A percentile compares a stretch with the other conserved stretches of the same genome.
Conservation (phyloP, 2,888 invertebrate species). For the Sialis lutaria region DNA sequence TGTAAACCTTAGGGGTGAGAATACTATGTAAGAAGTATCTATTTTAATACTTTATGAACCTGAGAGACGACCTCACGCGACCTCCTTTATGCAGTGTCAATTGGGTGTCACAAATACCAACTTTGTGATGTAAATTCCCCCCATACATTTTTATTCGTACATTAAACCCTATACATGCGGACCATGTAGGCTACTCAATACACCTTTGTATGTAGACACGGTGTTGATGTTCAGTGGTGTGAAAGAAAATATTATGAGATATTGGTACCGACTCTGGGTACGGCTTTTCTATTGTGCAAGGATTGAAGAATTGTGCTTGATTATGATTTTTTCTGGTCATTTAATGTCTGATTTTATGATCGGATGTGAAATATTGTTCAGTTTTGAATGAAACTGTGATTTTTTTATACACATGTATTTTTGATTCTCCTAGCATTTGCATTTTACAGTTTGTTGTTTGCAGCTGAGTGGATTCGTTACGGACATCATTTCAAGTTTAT, state of each 20-base stretch:
- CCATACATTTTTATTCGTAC: conserved; percentile 4
- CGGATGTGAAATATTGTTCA: too few species aligned
- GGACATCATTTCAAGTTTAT: too few species aligned
- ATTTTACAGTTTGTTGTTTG: too few species aligned
- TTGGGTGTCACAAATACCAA: conserved; percentile 28
- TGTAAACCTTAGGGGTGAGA: conserved; percentile 18
- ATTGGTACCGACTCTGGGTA: background rate
- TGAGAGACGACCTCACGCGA: conserved; percentile 23
- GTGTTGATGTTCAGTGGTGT: background rate
- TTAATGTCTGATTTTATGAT: too few species aligned
- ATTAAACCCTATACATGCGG: conserved; percentile 1
- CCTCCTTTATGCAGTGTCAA: conserved; percentile 26
- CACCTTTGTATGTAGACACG: background rate
- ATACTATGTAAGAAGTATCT: conserved; percentile 23
- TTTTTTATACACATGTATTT: too few species aligned
- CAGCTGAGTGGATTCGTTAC: too few species aligned
- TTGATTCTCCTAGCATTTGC: too few species aligned
- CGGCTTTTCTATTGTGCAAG: too few species aligned
- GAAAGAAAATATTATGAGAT: background rate
- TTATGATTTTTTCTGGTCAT: too few species aligned
- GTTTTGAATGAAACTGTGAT: too few species aligned
- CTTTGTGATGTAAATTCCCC: conserved; percentile 24
- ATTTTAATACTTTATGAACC: conserved; percentile 27
- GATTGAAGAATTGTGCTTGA: too few species aligned
- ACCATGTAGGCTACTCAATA: background rate